phyloP scores from a whole-genome alignment of 1,140 invertebrate genomes.

The Diabrotica undecimpunctata region DNA sequence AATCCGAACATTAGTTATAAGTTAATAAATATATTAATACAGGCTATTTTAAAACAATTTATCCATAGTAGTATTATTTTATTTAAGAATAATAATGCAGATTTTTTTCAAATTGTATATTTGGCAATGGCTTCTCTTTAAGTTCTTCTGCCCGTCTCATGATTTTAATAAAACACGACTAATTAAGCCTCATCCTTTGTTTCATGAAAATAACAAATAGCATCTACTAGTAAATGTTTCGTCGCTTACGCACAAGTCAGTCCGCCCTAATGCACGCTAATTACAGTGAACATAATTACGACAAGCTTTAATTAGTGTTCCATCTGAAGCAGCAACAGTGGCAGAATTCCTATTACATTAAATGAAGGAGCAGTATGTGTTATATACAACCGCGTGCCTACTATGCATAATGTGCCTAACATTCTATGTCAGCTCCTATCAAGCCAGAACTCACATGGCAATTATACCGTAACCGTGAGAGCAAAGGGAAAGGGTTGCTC shows the following conservation, averaged over 20 bases:
- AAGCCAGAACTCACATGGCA: constrained; percentile 1
- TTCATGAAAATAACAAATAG: neutral
- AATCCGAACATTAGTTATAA: too few relatives aligned
- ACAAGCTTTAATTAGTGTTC: constrained; percentile 27
- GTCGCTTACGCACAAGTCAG: constrained; percentile 15
- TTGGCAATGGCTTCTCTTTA: too few relatives aligned
- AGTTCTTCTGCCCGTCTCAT: too few relatives aligned
- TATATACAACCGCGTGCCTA: constrained; percentile 8
- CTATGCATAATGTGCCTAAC: constrained; percentile 8
- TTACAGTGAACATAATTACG: constrained; percentile 28
- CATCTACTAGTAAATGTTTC: neutral
- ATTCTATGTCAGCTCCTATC: neutral
- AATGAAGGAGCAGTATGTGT: constrained; percentile 17
- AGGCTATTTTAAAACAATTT: too few relatives aligned
- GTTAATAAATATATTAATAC: too few relatives aligned
- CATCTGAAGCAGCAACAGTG: constrained; percentile 21
- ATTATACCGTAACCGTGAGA: neutral
- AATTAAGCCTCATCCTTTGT: neutral
- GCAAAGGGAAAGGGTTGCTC: neutral
- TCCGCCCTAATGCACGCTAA: constrained; percentile 24
- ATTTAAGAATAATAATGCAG: too few relatives aligned
- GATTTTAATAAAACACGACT: too few relatives aligned
- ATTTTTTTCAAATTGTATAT: too few relatives aligned
- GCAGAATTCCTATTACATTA: constrained; percentile 22
- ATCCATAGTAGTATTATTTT: too few relatives aligned